These are phyloP conservation scores for Glaucidium brasilianum DNA, from an alignment of 2,113 vertebrate species.

Conservation along the genomic window DNA sequence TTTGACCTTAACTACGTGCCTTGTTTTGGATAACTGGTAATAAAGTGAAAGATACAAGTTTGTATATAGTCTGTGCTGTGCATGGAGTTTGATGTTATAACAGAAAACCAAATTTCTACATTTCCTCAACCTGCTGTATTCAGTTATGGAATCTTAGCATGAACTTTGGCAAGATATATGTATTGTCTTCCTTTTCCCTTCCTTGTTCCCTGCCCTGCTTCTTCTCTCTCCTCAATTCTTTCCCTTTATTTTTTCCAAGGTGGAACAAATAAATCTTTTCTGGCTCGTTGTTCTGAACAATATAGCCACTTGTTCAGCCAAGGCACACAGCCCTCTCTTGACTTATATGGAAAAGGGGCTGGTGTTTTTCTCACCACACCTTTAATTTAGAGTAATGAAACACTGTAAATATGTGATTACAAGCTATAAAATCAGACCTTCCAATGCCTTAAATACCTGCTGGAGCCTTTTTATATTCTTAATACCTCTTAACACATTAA, in stretches of 20 bases:
- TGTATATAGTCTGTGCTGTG: background rate
- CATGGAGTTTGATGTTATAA: background rate
- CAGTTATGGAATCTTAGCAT: background rate
- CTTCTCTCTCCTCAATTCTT: background rate
- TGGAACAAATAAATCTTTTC: background rate
- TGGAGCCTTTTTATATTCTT: background rate
- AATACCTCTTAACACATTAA: background rate
- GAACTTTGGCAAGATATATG: background rate
- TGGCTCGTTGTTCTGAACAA: background rate
- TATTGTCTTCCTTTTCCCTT: background rate
- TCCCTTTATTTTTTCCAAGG: background rate
- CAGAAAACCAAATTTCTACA: background rate
- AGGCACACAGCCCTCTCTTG: background rate
- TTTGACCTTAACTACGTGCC: background rate
- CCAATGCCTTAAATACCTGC: background rate
- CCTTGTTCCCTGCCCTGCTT: background rate
- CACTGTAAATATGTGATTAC: background rate
- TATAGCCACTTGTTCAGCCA: background rate
- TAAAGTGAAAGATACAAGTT: background rate
- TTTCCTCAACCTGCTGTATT: background rate
- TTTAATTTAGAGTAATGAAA: background rate
- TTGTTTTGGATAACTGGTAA: background rate
- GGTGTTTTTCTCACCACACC: background rate
- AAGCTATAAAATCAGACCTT: background rate
- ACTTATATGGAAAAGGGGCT: background rate